Evolutionary conservation across 2,888 invertebrate species (phyloP).

Genomic region (Drosophila flavopinicola): DNA sequence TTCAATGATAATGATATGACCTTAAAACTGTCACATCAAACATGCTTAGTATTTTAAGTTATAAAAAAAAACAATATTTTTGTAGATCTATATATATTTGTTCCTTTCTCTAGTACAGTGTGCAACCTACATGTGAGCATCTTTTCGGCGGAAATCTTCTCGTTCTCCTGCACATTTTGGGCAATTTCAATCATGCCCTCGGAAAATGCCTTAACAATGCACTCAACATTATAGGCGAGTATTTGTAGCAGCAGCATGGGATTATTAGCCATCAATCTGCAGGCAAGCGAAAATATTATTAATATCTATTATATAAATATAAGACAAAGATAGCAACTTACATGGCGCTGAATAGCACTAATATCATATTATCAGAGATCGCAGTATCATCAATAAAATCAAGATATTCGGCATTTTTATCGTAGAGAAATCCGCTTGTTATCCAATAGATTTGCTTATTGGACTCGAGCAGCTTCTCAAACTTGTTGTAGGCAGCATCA

Average conservation of each 20-base stretch:
- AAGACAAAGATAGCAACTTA: slow-evolving; percentile 57
- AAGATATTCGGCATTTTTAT: slow-evolving; percentile 83
- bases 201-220: slow-evolving; percentile 87
- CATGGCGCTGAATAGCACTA: slow-evolving; percentile 83
- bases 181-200: slow-evolving; percentile 84
- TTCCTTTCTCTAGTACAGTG: not conserved
- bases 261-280: slow-evolving; percentile 86
- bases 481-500: slow-evolving; percentile 81
- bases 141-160: slow-evolving; percentile 83
- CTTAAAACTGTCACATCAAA: not conserved
- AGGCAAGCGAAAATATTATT: slow-evolving; percentile 4
- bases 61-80: not conserved
- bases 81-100: not conserved
- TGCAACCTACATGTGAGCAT: slow-evolving; percentile 82
- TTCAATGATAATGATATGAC: not conserved
- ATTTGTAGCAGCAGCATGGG: slow-evolving; percentile 88
- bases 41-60: not conserved
- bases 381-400: slow-evolving; percentile 83
- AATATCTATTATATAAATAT: not conserved
- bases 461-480: slow-evolving; percentile 81
- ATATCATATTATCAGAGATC: slow-evolving; percentile 83
- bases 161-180: slow-evolving; percentile 79
- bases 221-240: slow-evolving; percentile 88
- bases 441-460: slow-evolving; percentile 83
- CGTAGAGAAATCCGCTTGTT: slow-evolving; percentile 82